Evolutionary conservation across 1,140 invertebrate species (phyloP).

Genomic region (Tribolium madens): DNA sequence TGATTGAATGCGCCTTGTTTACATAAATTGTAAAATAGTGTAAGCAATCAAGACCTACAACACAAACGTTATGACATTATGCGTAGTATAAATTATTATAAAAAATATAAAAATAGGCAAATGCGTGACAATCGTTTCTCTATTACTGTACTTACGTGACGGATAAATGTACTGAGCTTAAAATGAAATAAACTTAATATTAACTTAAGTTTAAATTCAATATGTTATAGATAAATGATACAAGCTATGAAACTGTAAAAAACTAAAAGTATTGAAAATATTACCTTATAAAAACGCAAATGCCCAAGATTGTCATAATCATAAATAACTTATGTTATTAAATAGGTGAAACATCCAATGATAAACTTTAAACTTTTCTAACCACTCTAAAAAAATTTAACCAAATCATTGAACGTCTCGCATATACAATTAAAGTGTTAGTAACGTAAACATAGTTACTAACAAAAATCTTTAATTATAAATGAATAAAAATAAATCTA

Average conservation of each 20-base stretch:
- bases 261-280: background rate
- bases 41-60: slow-evolving; percentile 30
- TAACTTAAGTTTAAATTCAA: slow-evolving; percentile 29
- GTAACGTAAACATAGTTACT: slow-evolving; percentile 2
- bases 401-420: background rate
- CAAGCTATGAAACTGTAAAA: slow-evolving; percentile 26
- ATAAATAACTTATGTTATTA: slow-evolving; percentile 18
- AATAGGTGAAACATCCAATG: background rate
- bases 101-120: slow-evolving; percentile 22
- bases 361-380: slow-evolving; percentile 1
- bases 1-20: slow-evolving; percentile 27
- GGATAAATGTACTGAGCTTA: background rate
- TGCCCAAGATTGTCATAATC: slow-evolving; percentile 37
- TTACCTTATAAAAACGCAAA: slow-evolving; percentile 17
- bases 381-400: background rate
- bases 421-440: slow-evolving; percentile 22
- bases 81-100: slow-evolving; percentile 4
- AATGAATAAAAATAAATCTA: background rate
- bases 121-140: background rate
- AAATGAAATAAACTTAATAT: slow-evolving; percentile 7
- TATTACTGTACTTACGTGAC: background rate
- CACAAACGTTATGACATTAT: slow-evolving; percentile 14
- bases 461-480: slow-evolving; percentile 1
- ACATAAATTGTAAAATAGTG: slow-evolving; percentile 22
- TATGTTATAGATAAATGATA: slow-evolving; percentile 19